Conservation (phyloP, 2,888 invertebrate genomes). For the Oligia latruncula region DNA sequence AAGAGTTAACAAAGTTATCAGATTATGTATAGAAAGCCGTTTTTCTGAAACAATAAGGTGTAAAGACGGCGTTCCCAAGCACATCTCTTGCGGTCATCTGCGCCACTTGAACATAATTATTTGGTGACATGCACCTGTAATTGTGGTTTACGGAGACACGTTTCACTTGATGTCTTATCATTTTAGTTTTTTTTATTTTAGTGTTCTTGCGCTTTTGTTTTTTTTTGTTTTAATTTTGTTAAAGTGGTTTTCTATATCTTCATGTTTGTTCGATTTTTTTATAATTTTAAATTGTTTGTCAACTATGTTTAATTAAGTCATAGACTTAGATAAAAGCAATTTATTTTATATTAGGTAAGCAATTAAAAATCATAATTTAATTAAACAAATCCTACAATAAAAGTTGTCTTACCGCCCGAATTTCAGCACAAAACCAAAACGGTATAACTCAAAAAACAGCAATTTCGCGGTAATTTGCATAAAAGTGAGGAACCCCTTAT, state of each 20-base stretch:
- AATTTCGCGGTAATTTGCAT: constrained; percentile 83
- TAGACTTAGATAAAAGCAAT: neutral
- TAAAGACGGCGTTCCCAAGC: constrained; percentile 63
- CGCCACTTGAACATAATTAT: constrained; percentile 75
- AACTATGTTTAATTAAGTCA: neutral
- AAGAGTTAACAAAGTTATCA: constrained; percentile 50
- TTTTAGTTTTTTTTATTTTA: neutral
- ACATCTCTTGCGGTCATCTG: constrained; percentile 64
- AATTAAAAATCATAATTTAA: neutral
- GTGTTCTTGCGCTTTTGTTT: neutral
- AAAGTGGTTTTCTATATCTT: neutral
- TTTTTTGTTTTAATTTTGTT: neutral
- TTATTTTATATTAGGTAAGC: neutral
- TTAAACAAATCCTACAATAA: neutral
- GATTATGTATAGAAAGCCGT: constrained; percentile 54
- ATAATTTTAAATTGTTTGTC: neutral
- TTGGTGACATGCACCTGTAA: constrained; percentile 76
- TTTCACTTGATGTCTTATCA: constrained; percentile 53
- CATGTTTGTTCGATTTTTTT: neutral
- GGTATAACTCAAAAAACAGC: constrained; percentile 75
- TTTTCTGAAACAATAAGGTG: constrained; percentile 61
- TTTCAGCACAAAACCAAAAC: constrained; percentile 48
- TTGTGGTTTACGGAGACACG: constrained; percentile 60
- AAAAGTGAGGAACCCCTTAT: constrained; percentile 86
- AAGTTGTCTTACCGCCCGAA: neutral